These are phyloP conservation scores for Resseliella maxima DNA, from an alignment of 2,888 invertebrate species.

Conservation along the genomic window DNA sequence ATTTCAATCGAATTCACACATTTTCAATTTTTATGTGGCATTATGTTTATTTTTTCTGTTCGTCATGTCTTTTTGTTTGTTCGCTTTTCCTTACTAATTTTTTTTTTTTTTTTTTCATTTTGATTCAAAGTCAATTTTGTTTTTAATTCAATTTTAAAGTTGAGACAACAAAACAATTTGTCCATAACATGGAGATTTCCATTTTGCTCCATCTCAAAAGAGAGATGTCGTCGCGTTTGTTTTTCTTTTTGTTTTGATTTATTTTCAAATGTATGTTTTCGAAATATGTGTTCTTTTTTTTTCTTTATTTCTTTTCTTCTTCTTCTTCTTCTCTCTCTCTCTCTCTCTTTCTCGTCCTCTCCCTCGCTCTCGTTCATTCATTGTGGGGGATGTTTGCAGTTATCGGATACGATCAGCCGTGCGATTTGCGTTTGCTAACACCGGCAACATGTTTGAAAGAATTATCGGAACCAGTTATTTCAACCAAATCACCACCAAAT, in stretches of 20 bases:
- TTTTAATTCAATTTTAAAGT: not conserved
- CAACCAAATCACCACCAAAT: conserved; percentile 57
- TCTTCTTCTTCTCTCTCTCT: not conserved
- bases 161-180: not conserved
- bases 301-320: conserved; percentile 23
- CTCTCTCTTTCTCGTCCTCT: not conserved
- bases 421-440: conserved; percentile 65
- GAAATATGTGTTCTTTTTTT: conserved; percentile 5
- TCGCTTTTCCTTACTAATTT: conserved; percentile 43
- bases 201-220: not conserved
- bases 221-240: not conserved
- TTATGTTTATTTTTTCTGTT: not conserved
- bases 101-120: too few relatives aligned
- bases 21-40: not conserved
- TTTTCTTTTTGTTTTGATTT: conserved; percentile 26
- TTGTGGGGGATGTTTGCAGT: not conserved
- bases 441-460: conserved; percentile 63
- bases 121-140: not conserved
- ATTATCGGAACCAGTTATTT: conserved; percentile 59
- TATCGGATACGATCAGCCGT: conserved; percentile 63
- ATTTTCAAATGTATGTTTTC: conserved; percentile 21
- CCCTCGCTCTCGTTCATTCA: not conserved
- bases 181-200: not conserved
- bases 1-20: not conserved
- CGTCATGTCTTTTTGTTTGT: not conserved